A percentile compares a stretch with the other conserved stretches of the same genome.
Conservation (phyloP, 2,888 invertebrate species). For the Eulithis testata region DNA sequence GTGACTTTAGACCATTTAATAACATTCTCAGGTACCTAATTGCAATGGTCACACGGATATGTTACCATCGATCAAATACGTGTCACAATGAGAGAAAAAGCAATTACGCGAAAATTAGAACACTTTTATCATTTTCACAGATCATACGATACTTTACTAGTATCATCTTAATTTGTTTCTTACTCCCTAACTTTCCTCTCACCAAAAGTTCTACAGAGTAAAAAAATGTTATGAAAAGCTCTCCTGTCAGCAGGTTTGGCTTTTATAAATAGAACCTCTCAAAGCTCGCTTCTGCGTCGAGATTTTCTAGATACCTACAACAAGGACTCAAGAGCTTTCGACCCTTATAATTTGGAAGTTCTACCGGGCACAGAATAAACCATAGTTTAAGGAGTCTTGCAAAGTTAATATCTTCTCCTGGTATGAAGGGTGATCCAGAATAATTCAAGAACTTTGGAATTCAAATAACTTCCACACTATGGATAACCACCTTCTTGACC, state of each 20-base stretch:
- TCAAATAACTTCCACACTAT: constrained; percentile 11
- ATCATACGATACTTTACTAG: no score
- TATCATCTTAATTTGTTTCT: no score
- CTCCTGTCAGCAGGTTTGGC: constrained; percentile 9
- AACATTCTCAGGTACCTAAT: no score
- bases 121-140: no score
- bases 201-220: no score
- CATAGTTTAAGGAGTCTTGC: constrained; percentile 1
- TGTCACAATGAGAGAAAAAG: no score
- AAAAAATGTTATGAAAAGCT: background rate
- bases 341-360: constrained; percentile 27
- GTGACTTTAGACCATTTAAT: background rate
- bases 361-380: constrained; percentile 20
- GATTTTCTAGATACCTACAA: constrained; percentile 26
- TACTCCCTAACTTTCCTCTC: no score
- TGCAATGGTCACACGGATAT: no score
- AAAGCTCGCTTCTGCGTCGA: constrained; percentile 12
- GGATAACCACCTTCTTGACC: constrained; percentile 6
- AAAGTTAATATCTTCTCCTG: background rate
- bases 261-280: constrained; percentile 20
- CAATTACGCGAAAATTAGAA: no score
- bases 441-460: constrained; percentile 22
- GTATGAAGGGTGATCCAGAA: constrained; percentile 20
- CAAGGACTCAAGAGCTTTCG: constrained; percentile 17
- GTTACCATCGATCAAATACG: no score